These are phyloP conservation scores for Ormyrus rosae DNA, from an alignment of 2,888 invertebrate genomes.

Conservation along the genomic window DNA sequence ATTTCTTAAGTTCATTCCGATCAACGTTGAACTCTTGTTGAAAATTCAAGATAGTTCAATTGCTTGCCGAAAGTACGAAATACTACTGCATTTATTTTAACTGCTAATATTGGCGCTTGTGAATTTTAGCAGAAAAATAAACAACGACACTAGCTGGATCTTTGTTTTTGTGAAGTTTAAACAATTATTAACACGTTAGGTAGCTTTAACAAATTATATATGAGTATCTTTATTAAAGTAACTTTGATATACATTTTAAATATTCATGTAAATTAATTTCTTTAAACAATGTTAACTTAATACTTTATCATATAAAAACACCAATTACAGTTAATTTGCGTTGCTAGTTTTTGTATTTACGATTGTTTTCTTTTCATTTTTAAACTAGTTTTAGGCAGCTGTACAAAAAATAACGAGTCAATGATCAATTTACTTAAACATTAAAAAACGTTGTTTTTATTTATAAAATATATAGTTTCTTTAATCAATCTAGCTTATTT, in stretches of 20 bases:
- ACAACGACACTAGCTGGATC: slow-evolving; percentile 35
- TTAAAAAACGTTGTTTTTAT: slow-evolving; percentile 21
- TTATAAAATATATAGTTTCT: slow-evolving; percentile 5
- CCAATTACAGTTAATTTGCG: slow-evolving; percentile 31
- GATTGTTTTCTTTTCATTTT: slow-evolving; percentile 38
- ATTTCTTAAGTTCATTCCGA: slow-evolving; percentile 54
- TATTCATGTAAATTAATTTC: slow-evolving; percentile 40
- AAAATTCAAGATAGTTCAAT: slow-evolving; percentile 53
- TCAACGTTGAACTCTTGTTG: slow-evolving; percentile 53
- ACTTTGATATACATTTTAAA: slow-evolving; percentile 46
- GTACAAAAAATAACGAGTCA: slow-evolving; percentile 39
- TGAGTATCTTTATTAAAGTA: slow-evolving; percentile 27
- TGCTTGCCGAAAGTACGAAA: slow-evolving; percentile 51
- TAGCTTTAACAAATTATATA: slow-evolving; percentile 41
- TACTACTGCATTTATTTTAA: slow-evolving; percentile 63
- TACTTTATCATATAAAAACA: slow-evolving; percentile 45
- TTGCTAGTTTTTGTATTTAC: slow-evolving; percentile 19
- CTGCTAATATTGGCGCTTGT: slow-evolving; percentile 43
- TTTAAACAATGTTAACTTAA: slow-evolving; percentile 30
- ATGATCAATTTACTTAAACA: slow-evolving; percentile 37
- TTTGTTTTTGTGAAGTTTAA: slow-evolving; percentile 31
- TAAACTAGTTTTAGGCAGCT: slow-evolving; percentile 27
- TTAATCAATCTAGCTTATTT: not conserved
- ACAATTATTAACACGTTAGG: slow-evolving; percentile 30
- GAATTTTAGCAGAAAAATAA: slow-evolving; percentile 47